Percentiles rank a stretch among this genome's conserved stretches.
Evolutionary conservation across 2,797 vertebrate genomes (phyloP).

Genomic region (Mastacembelus armatus): DNA sequence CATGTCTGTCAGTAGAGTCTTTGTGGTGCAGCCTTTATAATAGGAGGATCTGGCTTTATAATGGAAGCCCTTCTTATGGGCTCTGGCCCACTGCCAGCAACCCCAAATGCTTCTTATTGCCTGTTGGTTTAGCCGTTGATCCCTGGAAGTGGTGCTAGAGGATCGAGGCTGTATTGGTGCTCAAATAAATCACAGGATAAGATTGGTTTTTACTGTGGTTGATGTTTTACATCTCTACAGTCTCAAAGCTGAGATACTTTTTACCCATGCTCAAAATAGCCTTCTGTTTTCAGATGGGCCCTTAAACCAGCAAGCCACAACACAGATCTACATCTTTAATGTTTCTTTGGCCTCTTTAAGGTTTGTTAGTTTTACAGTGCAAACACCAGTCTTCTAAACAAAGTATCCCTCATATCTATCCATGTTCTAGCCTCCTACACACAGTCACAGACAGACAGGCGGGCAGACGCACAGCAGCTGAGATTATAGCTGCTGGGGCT

Average conservation of each 20-base stretch:
- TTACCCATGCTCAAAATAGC: conserved; percentile 58
- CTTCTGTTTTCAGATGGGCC: conserved; percentile 51
- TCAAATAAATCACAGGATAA: conserved; percentile 68
- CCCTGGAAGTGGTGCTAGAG: conserved; percentile 74
- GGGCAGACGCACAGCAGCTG: conserved; percentile 48
- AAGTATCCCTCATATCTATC: conserved; percentile 47
- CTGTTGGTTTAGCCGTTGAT: conserved; percentile 80
- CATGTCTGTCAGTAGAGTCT: conserved; percentile 61
- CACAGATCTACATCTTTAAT: conserved; percentile 39
- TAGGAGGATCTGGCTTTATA: conserved; percentile 67
- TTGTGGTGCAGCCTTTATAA: conserved; percentile 63
- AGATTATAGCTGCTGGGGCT: conserved; percentile 46
- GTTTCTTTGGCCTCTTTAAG: conserved; percentile 43
- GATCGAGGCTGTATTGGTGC: conserved; percentile 46
- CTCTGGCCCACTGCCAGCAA: conserved; percentile 68
- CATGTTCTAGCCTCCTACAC: conserved; percentile 48
- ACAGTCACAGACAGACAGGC: conserved; percentile 46
- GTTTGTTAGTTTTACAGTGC: conserved; percentile 18
- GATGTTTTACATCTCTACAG: conserved; percentile 47
- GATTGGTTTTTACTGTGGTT: conserved; percentile 60
- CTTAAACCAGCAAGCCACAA: conserved; percentile 57
- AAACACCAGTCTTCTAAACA: conserved; percentile 23
- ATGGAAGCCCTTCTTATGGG: conserved; percentile 68
- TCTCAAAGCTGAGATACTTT: conserved; percentile 57
- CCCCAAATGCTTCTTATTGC: conserved; percentile 65